These are phyloP conservation scores for Macaca nemestrina DNA, from an alignment of 2,113 vertebrate species.

Conservation along the genomic window DNA sequence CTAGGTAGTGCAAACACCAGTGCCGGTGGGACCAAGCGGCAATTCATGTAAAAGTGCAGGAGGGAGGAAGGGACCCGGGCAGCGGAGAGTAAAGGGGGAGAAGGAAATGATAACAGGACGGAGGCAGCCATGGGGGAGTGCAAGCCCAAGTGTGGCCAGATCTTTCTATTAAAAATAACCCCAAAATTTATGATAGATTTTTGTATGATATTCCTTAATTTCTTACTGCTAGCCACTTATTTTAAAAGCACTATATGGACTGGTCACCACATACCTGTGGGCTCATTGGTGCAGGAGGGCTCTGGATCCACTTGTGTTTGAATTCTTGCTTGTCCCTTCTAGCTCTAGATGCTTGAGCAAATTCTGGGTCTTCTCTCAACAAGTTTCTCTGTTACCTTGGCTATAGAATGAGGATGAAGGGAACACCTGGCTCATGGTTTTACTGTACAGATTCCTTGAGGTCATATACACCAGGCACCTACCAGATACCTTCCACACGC, in stretches of 20 bases:
- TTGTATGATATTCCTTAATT: background rate
- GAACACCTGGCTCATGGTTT: background rate
- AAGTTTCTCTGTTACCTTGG: background rate
- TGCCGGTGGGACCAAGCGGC: background rate
- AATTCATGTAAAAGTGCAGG: background rate
- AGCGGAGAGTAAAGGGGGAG: accelerated
- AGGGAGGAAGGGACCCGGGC: background rate
- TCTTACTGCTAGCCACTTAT: background rate
- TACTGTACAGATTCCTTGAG: background rate
- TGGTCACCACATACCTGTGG: accelerated
- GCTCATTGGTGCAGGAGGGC: background rate
- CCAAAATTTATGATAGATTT: background rate
- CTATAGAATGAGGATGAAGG: background rate
- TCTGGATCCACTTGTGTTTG: background rate
- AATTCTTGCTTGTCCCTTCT: background rate
- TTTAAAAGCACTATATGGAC: background rate
- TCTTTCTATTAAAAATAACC: background rate
- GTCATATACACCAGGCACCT: background rate
- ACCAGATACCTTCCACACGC: background rate
- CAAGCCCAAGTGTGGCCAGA: background rate
- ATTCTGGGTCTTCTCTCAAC: background rate
- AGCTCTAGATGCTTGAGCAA: background rate
- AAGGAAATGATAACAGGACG: accelerated
- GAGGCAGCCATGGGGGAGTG: background rate
- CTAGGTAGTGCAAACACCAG: background rate